These are phyloP conservation scores for Oostethus manadensis DNA, from an alignment of 2,113 vertebrate species.

Conservation along the genomic window DNA sequence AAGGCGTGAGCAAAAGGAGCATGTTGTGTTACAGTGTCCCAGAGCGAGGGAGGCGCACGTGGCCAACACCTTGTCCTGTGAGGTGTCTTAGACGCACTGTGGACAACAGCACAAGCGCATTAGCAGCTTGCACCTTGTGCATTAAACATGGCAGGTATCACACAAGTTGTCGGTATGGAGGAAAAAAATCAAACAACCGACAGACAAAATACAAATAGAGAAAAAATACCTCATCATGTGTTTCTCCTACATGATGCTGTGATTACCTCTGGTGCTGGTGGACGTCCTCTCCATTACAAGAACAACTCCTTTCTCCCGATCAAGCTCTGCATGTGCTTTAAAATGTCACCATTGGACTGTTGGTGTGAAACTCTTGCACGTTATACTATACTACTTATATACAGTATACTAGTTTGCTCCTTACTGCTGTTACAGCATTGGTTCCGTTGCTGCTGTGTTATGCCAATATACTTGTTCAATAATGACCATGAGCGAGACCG, in stretches of 20 bases:
- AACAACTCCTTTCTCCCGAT: too few relatives aligned
- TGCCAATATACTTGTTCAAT: too few relatives aligned
- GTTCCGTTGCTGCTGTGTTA: too few relatives aligned
- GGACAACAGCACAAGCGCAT: slow-evolving; percentile 1
- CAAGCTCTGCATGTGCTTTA: too few relatives aligned
- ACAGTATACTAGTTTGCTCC: too few relatives aligned
- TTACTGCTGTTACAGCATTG: too few relatives aligned
- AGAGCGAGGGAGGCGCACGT: neutral
- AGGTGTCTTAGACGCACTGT: neutral
- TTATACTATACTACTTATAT: too few relatives aligned
- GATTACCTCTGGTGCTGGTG: too few relatives aligned
- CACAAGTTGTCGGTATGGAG: neutral
- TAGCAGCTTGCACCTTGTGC: neutral
- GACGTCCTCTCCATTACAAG: too few relatives aligned
- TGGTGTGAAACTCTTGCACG: too few relatives aligned
- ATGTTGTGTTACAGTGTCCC: neutral
- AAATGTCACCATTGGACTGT: too few relatives aligned
- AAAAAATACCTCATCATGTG: neutral
- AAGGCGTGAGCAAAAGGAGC: neutral
- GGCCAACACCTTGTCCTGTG: neutral
- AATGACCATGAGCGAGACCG: too few relatives aligned
- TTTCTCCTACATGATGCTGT: neutral
- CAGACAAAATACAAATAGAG: neutral
- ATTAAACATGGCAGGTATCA: neutral
- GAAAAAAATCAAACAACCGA: neutral